Percentiles rank a stretch among this genome's conserved stretches.
Evolutionary conservation across 2,888 invertebrate species (phyloP).

Genomic region (Perizoma affinitatum): DNA sequence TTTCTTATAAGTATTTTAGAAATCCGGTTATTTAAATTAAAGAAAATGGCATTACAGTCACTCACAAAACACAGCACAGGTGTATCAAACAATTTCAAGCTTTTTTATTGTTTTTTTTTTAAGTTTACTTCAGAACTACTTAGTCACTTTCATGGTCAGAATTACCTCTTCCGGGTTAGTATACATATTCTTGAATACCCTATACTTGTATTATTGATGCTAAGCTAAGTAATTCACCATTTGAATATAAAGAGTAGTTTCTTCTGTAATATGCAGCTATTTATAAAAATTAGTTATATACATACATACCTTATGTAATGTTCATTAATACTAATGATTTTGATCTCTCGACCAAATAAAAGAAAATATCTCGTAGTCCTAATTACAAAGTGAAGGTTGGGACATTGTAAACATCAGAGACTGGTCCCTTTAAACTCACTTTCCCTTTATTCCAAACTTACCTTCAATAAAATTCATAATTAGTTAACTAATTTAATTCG

Average conservation of each 20-base stretch:
- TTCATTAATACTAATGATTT: constrained; percentile 14
- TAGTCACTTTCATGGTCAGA: too few relatives aligned
- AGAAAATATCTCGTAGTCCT: constrained; percentile 17
- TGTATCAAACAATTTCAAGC: too few relatives aligned
- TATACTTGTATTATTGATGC: too few relatives aligned
- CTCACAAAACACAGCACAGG: too few relatives aligned
- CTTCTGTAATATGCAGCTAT: neutral
- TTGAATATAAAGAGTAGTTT: neutral
- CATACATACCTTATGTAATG: neutral
- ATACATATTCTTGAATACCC: too few relatives aligned
- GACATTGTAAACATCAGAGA: constrained; percentile 33
- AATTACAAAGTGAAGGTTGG: constrained; percentile 33
- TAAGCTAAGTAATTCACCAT: neutral
- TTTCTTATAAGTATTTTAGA: neutral
- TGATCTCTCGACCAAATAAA: constrained; percentile 20
- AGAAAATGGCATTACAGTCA: too few relatives aligned
- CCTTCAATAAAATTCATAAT: constrained; percentile 54
- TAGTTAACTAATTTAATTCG: constrained; percentile 55
- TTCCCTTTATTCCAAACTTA: constrained; percentile 39
- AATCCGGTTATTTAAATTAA: too few relatives aligned
- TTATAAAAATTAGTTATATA: constrained; percentile 1
- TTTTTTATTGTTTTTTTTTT: neutral
- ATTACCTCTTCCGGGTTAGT: too few relatives aligned
- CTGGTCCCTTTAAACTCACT: constrained; percentile 32
- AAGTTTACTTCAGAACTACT: neutral